Evolutionary conservation across 2,888 invertebrate genomes (phyloP).

Genomic region (Agrilus mali): DNA sequence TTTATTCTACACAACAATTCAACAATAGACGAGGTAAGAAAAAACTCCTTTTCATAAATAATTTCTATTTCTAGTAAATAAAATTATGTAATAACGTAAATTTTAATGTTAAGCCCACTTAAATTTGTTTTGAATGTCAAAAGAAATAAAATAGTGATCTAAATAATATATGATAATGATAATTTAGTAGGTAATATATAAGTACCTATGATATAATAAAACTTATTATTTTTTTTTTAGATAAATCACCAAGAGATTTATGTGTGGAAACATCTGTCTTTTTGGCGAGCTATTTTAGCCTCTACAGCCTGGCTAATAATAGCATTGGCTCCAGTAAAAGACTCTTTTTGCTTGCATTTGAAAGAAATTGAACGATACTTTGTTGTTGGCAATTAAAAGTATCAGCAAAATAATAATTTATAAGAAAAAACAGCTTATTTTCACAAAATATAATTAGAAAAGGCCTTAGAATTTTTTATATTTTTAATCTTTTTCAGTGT

Average conservation of each 20-base stretch:
- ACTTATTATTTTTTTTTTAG: constrained; percentile 31
- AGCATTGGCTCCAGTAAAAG: constrained; percentile 41
- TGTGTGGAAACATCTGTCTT: constrained; percentile 48
- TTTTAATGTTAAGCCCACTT: not conserved
- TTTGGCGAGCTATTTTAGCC: constrained; percentile 46
- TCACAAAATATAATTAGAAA: too few species aligned
- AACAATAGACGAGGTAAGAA: constrained; percentile 16
- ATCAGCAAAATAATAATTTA: not conserved
- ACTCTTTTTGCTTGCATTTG: constrained; percentile 40
- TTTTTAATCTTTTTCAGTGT: too few species aligned
- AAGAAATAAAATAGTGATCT: not conserved
- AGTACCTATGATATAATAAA: not conserved
- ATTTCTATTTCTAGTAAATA: too few species aligned
- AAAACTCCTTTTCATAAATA: constrained; percentile 8
- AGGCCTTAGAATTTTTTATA: too few species aligned
- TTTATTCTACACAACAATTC: constrained; percentile 20
- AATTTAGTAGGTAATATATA: not conserved
- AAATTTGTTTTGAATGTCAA: constrained; percentile 1
- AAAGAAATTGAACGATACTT: constrained; percentile 25
- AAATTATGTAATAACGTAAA: too few species aligned
- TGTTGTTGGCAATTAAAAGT: not conserved
- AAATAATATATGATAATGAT: not conserved
- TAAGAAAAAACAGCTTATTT: not conserved
- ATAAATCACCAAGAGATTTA: constrained; percentile 40
- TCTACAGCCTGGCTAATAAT: constrained; percentile 45